phyloP scores from a whole-genome alignment of 2,888 invertebrate genomes.

The Apotomis betuletana region DNA sequence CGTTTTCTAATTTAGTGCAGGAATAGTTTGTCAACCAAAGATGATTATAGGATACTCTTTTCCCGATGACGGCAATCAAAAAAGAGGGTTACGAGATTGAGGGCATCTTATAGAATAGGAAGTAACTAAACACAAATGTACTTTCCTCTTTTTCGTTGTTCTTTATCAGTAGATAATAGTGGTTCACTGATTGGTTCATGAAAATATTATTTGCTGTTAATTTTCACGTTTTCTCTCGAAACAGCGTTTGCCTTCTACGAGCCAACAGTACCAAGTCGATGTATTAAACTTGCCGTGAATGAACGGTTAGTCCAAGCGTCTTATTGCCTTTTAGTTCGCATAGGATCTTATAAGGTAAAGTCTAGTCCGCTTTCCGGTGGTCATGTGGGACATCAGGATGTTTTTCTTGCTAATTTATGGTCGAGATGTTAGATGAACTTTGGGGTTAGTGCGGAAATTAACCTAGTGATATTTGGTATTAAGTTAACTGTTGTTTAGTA shows the following conservation, averaged over 20 bases:
- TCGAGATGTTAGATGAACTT: slow-evolving; percentile 26
- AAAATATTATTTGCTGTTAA: no score
- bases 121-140: no score
- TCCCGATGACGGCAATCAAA: no score
- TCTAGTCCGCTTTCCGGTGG: slow-evolving; percentile 36
- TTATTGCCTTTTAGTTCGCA: slow-evolving; percentile 22
- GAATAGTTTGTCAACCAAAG: no score
- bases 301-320: slow-evolving; percentile 7
- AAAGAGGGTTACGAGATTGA: no score
- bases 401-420: slow-evolving; percentile 40
- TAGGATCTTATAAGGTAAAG: slow-evolving; percentile 30
- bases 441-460: slow-evolving; percentile 20
- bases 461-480: slow-evolving; percentile 3
- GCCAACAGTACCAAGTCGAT: not conserved
- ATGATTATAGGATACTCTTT: no score
- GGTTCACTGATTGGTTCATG: no score
- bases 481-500: not conserved
- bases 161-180: no score
- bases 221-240: not conserved
- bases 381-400: slow-evolving; percentile 40
- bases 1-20: no score
- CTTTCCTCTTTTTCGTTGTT: no score
- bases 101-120: no score
- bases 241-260: not conserved
- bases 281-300: slow-evolving; percentile 9